phyloP scores from a whole-genome alignment of 2,888 invertebrate species.

The Lagria hirta region DNA sequence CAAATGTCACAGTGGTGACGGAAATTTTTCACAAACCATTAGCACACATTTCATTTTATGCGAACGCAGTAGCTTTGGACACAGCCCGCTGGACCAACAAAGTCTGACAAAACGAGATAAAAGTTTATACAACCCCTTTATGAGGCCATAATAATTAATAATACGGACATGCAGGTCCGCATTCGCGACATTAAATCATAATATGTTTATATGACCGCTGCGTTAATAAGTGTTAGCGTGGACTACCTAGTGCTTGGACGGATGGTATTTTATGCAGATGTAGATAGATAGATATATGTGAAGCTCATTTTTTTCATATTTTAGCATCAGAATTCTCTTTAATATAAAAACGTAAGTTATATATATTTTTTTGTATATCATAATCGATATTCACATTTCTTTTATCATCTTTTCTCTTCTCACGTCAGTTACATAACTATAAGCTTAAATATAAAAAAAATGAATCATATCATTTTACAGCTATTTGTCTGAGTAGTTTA shows the following conservation, averaged over 20 bases:
- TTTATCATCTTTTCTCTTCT: no score
- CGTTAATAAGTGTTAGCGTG: constrained; percentile 24
- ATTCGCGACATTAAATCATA: constrained; percentile 49
- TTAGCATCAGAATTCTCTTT: no score
- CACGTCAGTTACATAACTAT: no score
- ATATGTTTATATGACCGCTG: constrained; percentile 48
- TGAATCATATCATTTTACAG: no score
- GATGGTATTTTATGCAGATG: no score
- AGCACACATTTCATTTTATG: constrained; percentile 41
- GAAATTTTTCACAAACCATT: constrained; percentile 37
- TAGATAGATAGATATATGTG: no score
- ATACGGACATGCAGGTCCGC: constrained; percentile 39
- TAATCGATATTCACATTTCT: no score
- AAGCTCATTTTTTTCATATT: no score
- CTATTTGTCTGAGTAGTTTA: no score
- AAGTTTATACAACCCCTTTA: constrained; percentile 49
- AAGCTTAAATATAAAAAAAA: no score
- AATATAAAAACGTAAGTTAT: no score
- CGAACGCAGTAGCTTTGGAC: constrained; percentile 31
- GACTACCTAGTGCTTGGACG: constrained; percentile 13
- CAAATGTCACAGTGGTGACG: constrained; percentile 42
- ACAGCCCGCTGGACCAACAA: constrained; percentile 42
- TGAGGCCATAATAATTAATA: constrained; percentile 51
- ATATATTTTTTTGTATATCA: no score
- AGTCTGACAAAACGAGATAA: constrained; percentile 49